A percentile compares a stretch with the other conserved stretches of the same genome.
Evolutionary conservation across 2,888 invertebrate species (phyloP).

Genomic region (Cryptocephalus moraei): DNA sequence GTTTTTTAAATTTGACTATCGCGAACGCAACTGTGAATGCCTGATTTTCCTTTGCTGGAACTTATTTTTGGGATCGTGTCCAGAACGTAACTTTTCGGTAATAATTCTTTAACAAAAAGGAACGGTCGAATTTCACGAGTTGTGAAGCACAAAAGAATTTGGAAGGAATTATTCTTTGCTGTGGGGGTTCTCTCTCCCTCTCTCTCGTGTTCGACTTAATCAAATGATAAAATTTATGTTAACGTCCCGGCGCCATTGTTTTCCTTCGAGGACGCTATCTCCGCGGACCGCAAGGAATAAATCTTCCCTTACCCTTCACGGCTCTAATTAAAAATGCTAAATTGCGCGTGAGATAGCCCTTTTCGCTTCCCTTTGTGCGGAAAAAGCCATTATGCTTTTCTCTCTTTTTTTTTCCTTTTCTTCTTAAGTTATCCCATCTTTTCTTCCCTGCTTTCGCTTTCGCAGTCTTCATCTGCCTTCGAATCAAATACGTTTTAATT

Average conservation of each 20-base stretch:
- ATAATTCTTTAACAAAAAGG: too few relatives aligned
- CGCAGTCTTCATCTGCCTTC: too few relatives aligned
- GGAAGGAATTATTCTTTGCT: neutral
- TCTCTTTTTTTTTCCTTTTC: constrained; percentile 9
- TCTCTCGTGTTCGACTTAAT: neutral
- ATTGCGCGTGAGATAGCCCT: constrained; percentile 35
- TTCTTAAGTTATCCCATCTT: too few relatives aligned
- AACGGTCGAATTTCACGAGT: neutral
- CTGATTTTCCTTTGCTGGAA: too few relatives aligned
- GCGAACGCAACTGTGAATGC: too few relatives aligned
- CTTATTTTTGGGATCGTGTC: too few relatives aligned
- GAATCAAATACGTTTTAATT: too few relatives aligned
- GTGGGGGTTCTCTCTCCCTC: neutral
- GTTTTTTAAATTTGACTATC: too few relatives aligned
- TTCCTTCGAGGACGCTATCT: constrained; percentile 9
- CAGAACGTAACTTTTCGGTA: too few relatives aligned
- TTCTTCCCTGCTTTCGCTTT: too few relatives aligned
- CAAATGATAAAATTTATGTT: constrained; percentile 12
- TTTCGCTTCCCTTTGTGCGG: constrained; percentile 14
- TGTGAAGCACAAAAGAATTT: neutral
- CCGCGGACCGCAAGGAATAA: constrained; percentile 28
- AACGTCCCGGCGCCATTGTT: constrained; percentile 12
- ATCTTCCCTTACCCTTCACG: constrained; percentile 30
- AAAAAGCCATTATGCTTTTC: constrained; percentile 13
- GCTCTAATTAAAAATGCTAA: constrained; percentile 39